phyloP scores from a whole-genome alignment of 2,797 vertebrate species.

The Natrix natrix region DNA sequence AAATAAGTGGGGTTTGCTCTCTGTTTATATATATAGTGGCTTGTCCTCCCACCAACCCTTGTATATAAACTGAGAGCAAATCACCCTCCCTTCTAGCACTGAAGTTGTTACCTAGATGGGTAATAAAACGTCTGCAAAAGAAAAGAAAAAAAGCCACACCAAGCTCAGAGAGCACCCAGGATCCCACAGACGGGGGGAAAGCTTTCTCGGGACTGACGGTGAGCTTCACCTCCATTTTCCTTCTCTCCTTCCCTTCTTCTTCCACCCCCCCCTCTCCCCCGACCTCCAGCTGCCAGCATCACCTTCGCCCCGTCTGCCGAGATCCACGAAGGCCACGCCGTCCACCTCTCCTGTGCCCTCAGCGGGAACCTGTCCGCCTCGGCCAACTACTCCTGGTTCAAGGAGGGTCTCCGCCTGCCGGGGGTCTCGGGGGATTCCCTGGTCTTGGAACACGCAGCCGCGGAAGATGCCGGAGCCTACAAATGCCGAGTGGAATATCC shows the following conservation, averaged over 20 bases:
- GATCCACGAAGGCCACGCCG: constrained; percentile 61
- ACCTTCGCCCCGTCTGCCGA: constrained; percentile 59
- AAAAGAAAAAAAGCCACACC: no score
- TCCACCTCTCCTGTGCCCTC: constrained; percentile 66
- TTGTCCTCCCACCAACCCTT: no score
- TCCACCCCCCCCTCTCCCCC: neutral
- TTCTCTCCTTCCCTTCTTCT: neutral
- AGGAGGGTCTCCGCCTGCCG: constrained; percentile 48
- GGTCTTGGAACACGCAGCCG: constrained; percentile 39
- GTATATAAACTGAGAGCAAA: no score
- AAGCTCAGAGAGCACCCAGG: neutral
- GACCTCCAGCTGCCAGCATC: constrained; percentile 61
- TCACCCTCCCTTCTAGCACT: no score
- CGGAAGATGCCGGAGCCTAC: constrained; percentile 61
- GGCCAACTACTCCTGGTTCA: constrained; percentile 66
- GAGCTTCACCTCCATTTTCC: accelerated
- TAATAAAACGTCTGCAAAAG: no score
- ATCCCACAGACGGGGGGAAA: neutral
- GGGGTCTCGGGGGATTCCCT: constrained; percentile 4
- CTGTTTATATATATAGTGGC: no score
- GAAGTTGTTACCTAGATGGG: no score
- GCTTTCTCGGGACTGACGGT: neutral
- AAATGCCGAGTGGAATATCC: constrained; percentile 53
- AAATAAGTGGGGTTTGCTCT: no score
- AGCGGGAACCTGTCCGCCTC: neutral